Percentiles rank a stretch among this genome's conserved stretches.
phyloP scores from a whole-genome alignment of 1,140 invertebrate species.

The Neuroterus valhalla region DNA sequence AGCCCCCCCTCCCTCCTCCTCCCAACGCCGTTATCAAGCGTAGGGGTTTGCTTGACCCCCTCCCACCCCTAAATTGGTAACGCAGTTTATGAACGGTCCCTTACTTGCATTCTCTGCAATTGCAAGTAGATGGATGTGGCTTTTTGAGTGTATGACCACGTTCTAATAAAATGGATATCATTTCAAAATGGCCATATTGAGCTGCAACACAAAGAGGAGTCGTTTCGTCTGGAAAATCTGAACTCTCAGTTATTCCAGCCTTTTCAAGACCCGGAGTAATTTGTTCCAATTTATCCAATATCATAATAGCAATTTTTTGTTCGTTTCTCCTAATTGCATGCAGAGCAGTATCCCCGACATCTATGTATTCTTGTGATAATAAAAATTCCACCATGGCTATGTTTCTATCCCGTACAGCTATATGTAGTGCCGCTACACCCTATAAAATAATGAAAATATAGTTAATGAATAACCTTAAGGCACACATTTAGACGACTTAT shows the following conservation, averaged over 20 bases:
- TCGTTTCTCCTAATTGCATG: slow-evolving; percentile 76
- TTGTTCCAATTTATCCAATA: slow-evolving; percentile 73
- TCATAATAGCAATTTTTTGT: slow-evolving; percentile 69
- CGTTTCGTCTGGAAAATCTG: slow-evolving; percentile 81
- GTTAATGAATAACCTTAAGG: neutral
- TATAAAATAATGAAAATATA: slow-evolving; percentile 48
- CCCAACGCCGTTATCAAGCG: too few relatives aligned
- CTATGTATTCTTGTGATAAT: slow-evolving; percentile 72
- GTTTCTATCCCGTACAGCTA: slow-evolving; percentile 74
- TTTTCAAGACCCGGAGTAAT: slow-evolving; percentile 73
- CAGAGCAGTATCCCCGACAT: slow-evolving; percentile 76
- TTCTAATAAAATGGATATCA: slow-evolving; percentile 80
- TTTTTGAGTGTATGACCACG: slow-evolving; percentile 75
- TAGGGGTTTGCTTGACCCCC: too few relatives aligned
- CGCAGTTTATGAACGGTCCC: too few relatives aligned
- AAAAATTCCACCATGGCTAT: slow-evolving; percentile 76
- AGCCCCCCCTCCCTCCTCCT: too few relatives aligned
- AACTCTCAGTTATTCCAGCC: slow-evolving; percentile 73
- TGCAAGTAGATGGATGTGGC: slow-evolving; percentile 79
- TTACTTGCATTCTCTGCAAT: slow-evolving; percentile 77
- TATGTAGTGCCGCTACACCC: slow-evolving; percentile 76
- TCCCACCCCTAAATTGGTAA: too few relatives aligned
- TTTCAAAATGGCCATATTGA: slow-evolving; percentile 82
- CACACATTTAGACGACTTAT: too few relatives aligned
- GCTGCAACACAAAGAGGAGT: slow-evolving; percentile 85